Evolutionary conservation across 2,797 vertebrate genomes (phyloP).

Genomic region (Choloepus didactylus): DNA sequence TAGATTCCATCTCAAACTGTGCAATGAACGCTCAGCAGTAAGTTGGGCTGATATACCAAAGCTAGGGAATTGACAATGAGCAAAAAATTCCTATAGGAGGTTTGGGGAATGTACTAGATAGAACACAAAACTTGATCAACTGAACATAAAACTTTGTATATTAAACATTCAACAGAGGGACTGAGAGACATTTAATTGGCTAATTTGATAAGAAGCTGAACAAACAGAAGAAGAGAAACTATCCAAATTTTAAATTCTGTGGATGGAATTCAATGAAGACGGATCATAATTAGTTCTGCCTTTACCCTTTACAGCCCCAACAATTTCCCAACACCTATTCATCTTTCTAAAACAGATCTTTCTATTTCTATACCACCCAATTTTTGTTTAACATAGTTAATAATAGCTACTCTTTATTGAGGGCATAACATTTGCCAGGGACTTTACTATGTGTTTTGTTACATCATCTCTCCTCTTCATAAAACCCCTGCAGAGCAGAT

Average conservation of each 20-base stretch:
- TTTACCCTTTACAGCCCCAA: conserved; percentile 45
- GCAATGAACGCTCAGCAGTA: background rate
- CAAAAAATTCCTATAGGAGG: background rate
- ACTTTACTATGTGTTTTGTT: background rate
- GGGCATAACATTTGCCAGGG: background rate
- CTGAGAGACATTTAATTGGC: background rate
- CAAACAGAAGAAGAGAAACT: background rate
- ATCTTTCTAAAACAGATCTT: background rate
- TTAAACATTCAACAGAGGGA: conserved; percentile 11
- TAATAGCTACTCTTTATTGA: background rate
- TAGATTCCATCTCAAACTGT: background rate
- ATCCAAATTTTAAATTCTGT: conserved; percentile 41
- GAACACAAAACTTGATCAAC: conserved; percentile 35
- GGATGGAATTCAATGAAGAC: conserved; percentile 53
- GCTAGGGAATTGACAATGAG: background rate
- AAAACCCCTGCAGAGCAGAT: background rate
- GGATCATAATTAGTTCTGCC: conserved; percentile 43
- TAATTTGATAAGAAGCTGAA: conserved; percentile 4
- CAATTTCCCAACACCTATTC: conserved; percentile 66
- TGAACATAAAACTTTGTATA: background rate
- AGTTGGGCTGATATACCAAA: background rate
- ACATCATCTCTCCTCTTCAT: background rate
- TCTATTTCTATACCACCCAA: background rate
- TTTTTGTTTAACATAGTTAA: conserved; percentile 6
- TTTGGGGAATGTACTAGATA: background rate